Evolutionary conservation across 1,140 invertebrate genomes (phyloP).

Genomic region (Polypedilum vanderplanki): DNA sequence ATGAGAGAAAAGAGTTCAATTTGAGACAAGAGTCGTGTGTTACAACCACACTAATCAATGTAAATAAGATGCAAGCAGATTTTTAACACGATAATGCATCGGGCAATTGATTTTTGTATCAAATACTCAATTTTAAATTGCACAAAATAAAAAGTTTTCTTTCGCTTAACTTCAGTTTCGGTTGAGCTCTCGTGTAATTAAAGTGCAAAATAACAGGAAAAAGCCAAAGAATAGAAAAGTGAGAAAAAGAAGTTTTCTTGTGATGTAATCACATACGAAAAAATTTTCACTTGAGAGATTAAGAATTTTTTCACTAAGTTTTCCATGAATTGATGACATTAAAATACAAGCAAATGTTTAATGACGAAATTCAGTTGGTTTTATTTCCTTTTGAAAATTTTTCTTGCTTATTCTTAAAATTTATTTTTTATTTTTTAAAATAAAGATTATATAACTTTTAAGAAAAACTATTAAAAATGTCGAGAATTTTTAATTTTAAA

Average conservation of each 20-base stretch:
- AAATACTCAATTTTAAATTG: background rate
- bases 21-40: too few relatives aligned
- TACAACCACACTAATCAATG: too few relatives aligned
- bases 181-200: slow-evolving; percentile 26
- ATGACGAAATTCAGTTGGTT: background rate
- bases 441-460: too few relatives aligned
- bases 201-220: slow-evolving; percentile 23
- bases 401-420: too few relatives aligned
- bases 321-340: background rate
- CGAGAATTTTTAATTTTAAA: too few relatives aligned
- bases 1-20: too few relatives aligned
- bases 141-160: background rate
- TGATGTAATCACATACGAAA: slow-evolving; percentile 21
- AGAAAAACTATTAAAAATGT: too few relatives aligned
- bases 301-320: background rate
- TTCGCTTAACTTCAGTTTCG: slow-evolving; percentile 1
- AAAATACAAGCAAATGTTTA: background rate
- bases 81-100: background rate
- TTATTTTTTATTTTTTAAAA: too few relatives aligned
- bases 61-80: background rate
- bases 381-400: too few relatives aligned
- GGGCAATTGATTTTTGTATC: too few relatives aligned
- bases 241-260: slow-evolving; percentile 14
- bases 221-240: background rate
- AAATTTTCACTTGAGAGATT: background rate